Base-by-base conservation (phyloP, 1,140 invertebrate genomes). In the Eulimnadia texana region DNA sequence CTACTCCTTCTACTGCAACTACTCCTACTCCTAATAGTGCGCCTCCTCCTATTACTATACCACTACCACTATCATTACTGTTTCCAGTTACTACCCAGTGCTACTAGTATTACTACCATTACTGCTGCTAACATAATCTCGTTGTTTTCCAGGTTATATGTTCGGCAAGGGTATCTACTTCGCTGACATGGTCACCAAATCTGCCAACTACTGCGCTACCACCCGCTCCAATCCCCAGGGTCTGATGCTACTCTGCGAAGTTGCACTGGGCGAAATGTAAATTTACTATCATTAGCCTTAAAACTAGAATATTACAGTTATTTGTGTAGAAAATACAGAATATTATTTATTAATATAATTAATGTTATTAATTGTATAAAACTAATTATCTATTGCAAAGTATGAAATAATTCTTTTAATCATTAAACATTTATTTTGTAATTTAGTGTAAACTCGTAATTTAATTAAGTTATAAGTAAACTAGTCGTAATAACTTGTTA, bases 141-240 rank as follows among this genome's bases (percentile, higher is more conserved):
- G 92, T 92, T 3, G 82, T 83, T 33, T 91, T 90, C n/a, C n/a
- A 29, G 94, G 95, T 66, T 98, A 98, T 75, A 98, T 98, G 96
- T 99, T 99, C 74, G 95, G 95, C 58, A 94, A 93, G 75, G 89
- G 87, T 70, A 82, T 84, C 50, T 98, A 98, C 73, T 98, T 98
- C 76, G 94, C 95, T 2, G 95, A 99, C 73, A 97, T 98, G 92
- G 93, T 98, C 0, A 93, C 92, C 0, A 99, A 99, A 73, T 97
- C 93, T 1, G 95, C 95, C 0, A 98, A 98, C 73, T 99, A 99
- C 73, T 98, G 96, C 76, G 84, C 80, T 65, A 88, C 93, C 1
- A 83, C 77, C 54, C 74, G 74, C 1, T 66, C 70, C 50, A 86
- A 86, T 70, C 78, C 83, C 13, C 82, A 81, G 11, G 95, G 93